Base-by-base conservation (phyloP, 37 sponge, comb jelly and placozoan species). In the Agelas oroides region DNA sequence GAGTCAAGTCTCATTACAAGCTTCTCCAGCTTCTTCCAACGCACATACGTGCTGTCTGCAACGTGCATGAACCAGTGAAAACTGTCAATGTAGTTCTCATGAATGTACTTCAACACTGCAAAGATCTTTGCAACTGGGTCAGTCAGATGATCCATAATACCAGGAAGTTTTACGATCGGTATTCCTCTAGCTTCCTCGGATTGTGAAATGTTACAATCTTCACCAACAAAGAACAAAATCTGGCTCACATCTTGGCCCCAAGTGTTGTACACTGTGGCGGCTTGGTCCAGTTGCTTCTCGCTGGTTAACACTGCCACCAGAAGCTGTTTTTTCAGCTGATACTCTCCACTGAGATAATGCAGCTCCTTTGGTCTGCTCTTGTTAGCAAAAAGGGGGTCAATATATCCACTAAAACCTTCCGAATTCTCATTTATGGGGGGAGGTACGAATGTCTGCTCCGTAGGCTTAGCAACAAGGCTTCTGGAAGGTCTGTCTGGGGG, bases 41-140 rank as follows among this genome's bases (percentile, higher is more conserved):
- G 65, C 0, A 90, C 63, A 64, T 90, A 94, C 16, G 76, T 36
- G 40, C 90, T 81, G 72, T 86, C 84, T 5, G 40, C 64, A 0
- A 79, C 94, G 36, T 61, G 54, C 88, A 94, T 15, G 74, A 90
- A 84, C 94, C 94, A 94, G 30, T 89, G 73, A 75, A 36, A 86
- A 28, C 59, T 41, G 56, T 79, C 71, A 8, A 58, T 54, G 85
- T 71, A 77, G 64, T 92, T 40, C 14, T 94, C 84, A 30, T 66
- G 70, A 53, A 94, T 65, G 76, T 94, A 85, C 62, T 94, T 76
- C 23, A 94, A 34, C 65, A 84, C 86, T 19, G 58, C 28, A 56
- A 87, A 82, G 20, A 56, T 59, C 72, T 71, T 73, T 0, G 27
- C 35, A 15, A 72, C 40, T 0, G 88, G 68, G 24, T 60, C 57